Conservation (phyloP, 53 echinoderm and acorn worm species). For the Patiria pectinifera region DNA sequence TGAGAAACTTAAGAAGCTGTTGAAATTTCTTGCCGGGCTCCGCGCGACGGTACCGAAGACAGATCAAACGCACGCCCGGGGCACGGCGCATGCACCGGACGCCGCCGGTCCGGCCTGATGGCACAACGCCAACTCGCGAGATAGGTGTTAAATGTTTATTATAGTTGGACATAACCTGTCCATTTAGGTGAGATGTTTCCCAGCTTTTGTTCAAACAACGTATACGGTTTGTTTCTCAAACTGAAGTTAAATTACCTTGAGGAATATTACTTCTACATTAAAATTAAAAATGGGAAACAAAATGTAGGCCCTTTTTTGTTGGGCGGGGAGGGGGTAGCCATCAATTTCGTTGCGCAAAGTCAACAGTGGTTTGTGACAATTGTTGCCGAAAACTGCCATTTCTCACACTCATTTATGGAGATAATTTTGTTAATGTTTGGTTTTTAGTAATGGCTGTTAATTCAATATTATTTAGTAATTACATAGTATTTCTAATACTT, state of each 20-base stretch:
- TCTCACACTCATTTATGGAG: no score
- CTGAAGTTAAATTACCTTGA: neutral
- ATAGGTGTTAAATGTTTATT: neutral
- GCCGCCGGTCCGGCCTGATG: neutral
- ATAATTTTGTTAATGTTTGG: no score
- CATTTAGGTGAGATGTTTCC: neutral
- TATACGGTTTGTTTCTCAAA: neutral
- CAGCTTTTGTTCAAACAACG: neutral
- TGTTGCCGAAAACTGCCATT: no score
- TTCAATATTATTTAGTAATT: neutral
- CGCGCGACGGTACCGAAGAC: conserved; percentile 20
- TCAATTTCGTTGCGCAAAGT: no score
- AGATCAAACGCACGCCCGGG: conserved; percentile 45
- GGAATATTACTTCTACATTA: neutral
- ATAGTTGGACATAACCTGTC: neutral
- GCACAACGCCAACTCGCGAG: neutral
- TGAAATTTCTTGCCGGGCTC: conserved; percentile 20
- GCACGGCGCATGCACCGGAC: neutral
- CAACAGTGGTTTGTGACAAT: no score
- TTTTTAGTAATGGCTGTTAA: no score
- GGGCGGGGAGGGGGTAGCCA: no score
- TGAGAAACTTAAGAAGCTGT: conserved; percentile 41
- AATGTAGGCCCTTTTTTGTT: no score
- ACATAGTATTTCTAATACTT: no score
- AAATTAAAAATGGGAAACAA: no score